A percentile compares a stretch with the other conserved stretches of the same genome.
Conservation (phyloP, 2,888 invertebrate genomes). For the Pseudococcus jackbeardsleyi region DNA sequence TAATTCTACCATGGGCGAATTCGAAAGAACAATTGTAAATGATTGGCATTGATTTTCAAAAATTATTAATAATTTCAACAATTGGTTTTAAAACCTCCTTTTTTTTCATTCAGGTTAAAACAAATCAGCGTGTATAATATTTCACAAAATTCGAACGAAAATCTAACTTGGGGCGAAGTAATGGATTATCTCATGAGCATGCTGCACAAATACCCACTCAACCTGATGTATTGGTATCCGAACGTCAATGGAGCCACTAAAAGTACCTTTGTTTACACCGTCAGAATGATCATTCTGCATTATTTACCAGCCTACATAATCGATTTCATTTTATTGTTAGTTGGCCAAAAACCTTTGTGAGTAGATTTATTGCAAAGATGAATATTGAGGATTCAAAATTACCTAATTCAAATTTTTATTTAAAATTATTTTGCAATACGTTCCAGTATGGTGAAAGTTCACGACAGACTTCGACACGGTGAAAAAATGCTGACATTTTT, state of each 20-base stretch:
- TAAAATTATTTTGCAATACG: no score
- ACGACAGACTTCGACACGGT: constrained; percentile 81
- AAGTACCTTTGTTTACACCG: constrained; percentile 77
- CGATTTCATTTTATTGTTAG: constrained; percentile 75
- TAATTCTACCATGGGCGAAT: constrained; percentile 5
- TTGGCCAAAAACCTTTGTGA: constrained; percentile 85
- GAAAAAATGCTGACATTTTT: constrained; percentile 89
- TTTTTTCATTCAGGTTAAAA: neutral
- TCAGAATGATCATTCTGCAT: constrained; percentile 79
- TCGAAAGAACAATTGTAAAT: neutral
- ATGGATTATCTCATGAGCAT: constrained; percentile 80
- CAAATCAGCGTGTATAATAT: constrained; percentile 89
- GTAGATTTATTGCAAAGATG: neutral
- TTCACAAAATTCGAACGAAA: constrained; percentile 85
- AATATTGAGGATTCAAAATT: no score
- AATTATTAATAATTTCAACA: no score
- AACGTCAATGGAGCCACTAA: constrained; percentile 82
- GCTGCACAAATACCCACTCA: constrained; percentile 84
- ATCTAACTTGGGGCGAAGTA: constrained; percentile 89
- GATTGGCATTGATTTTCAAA: no score
- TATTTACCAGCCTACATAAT: constrained; percentile 21
- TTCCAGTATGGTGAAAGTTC: constrained; percentile 82
- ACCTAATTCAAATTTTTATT: no score
- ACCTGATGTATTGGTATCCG: constrained; percentile 88
- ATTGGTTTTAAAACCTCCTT: neutral